Base-by-base conservation (phyloP, 2,113 vertebrate genomes). In the Martes martes region DNA sequence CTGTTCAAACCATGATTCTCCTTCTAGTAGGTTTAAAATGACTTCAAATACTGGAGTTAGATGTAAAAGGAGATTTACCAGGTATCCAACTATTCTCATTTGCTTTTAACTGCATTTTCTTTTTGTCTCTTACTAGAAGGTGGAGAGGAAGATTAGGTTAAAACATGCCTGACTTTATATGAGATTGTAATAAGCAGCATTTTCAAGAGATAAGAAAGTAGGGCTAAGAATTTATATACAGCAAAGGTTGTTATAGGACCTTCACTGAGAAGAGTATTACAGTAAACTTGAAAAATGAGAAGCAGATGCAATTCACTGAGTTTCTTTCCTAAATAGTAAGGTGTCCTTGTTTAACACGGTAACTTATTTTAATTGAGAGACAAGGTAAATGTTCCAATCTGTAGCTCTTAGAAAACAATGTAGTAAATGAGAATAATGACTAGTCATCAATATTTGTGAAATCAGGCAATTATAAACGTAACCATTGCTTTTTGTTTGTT, bases 391-490 rank as follows among this genome's bases (percentile, higher is more conserved):
- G 65, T 57, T 90, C 26, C 0, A 74, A 95, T 94, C 87, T 95
- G 71, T 80, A 81, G 96, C 85, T 94, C 87, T 83, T 93, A 94
- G 13, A 90, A 47, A 97, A 94, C 3, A 86, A 95, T 69, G 81
- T 1, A 86, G n/a, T 87, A 97, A 96, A 96, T 97, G 52, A 93
- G 23, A 59, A 84, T 83, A 94, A 94, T 74, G 6, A 96, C 36
- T 63, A 89, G 80, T 89, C 8, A 93, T 90, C 93, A 93, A 84
- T 97, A 98, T 96, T 98, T 83, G 97, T 96, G 26, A 95, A 96
- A 96, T 87, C 39, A 96, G 80, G 85, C 91, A 97, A 97, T 92
- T 97, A 79, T 88, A 96, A 45, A 11, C 36, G 91, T 61, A 97
- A 79, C 79, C 52, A 83, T 65, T 84, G 80, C 88, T 87, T 98